These are phyloP conservation scores for Drosophila subsilvestris DNA, from an alignment of 2,888 invertebrate species.

Conservation along the genomic window DNA sequence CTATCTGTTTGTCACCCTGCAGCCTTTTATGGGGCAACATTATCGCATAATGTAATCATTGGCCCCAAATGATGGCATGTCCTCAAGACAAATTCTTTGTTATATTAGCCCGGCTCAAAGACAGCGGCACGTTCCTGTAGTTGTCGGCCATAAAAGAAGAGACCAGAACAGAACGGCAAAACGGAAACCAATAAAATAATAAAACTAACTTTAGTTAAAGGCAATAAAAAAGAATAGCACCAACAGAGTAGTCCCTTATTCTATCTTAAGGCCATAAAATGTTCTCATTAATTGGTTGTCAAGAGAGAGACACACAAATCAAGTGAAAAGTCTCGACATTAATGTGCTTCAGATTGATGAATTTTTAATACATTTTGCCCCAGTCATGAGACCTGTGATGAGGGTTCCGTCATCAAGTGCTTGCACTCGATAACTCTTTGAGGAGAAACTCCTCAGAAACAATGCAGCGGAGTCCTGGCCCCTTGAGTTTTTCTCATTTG, in stretches of 20 bases:
- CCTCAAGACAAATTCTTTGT: constrained; percentile 80
- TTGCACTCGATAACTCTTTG: background rate
- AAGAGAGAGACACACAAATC: constrained; percentile 3
- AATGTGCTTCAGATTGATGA: constrained; percentile 29
- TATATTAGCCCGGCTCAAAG: constrained; percentile 36
- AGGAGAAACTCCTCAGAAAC: constrained; percentile 7
- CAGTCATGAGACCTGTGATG: background rate
- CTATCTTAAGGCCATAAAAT: constrained; percentile 38
- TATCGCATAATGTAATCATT: constrained; percentile 81
- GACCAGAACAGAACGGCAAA: constrained; percentile 7
- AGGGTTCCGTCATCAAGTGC: background rate
- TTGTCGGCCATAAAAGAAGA: constrained; percentile 39
- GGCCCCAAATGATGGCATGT: constrained; percentile 75
- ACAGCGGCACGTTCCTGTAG: constrained; percentile 47
- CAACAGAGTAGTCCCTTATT: constrained; percentile 18
- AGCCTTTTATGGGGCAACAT: constrained; percentile 73
- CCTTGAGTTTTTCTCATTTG: constrained; percentile 25
- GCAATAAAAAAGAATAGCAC: constrained; percentile 74
- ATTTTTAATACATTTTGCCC: constrained; percentile 32
- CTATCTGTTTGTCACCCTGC: constrained; percentile 54
- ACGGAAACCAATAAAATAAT: constrained; percentile 72
- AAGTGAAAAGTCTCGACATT: constrained; percentile 9
- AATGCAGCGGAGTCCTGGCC: constrained; percentile 23
- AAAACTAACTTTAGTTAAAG: constrained; percentile 76
- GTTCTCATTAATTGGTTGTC: constrained; percentile 27